Percentiles rank a stretch among this genome's conserved stretches.
phyloP scores from a whole-genome alignment of 1,140 invertebrate species.

The Lasioglossum baleicum region DNA sequence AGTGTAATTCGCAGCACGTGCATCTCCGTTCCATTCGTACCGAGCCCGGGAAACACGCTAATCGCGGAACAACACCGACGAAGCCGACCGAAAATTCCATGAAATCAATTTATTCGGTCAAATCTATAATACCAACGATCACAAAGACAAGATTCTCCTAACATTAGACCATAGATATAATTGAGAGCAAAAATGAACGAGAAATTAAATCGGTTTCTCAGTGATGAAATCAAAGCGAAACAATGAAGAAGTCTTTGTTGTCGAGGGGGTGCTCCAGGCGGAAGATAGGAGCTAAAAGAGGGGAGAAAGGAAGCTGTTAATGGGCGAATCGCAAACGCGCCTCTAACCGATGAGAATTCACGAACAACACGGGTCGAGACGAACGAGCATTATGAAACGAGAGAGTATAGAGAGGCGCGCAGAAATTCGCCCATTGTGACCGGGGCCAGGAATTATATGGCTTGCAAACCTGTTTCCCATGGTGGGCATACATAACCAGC shows the following conservation, averaged over 20 bases:
- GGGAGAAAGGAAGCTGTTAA: constrained; percentile 20
- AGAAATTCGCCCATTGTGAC: constrained; percentile 38
- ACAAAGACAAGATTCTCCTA: no score
- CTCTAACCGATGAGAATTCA: constrained; percentile 44
- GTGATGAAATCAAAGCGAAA: no score
- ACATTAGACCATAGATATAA: no score
- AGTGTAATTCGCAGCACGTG: constrained; percentile 62
- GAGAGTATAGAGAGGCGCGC: constrained; percentile 33
- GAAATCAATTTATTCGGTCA: no score
- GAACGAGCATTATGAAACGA: constrained; percentile 25
- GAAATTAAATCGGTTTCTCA: no score
- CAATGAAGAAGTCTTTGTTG: no score
- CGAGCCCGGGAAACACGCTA: constrained; percentile 6
- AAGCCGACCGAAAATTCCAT: no score
- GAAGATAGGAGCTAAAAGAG: no score
- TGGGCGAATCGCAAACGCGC: constrained; percentile 19
- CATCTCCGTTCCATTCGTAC: constrained; percentile 51
- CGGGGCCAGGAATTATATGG: not conserved
- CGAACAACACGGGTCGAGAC: constrained; percentile 22
- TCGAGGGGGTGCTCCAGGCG: no score
- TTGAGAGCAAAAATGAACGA: no score
- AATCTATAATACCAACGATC: no score
- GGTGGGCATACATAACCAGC: constrained; percentile 51
- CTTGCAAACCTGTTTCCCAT: constrained; percentile 40
- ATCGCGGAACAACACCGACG: constrained; percentile 7